These are phyloP conservation scores for Petrophora chlorosata DNA, from an alignment of 2,888 invertebrate genomes.

Conservation along the genomic window DNA sequence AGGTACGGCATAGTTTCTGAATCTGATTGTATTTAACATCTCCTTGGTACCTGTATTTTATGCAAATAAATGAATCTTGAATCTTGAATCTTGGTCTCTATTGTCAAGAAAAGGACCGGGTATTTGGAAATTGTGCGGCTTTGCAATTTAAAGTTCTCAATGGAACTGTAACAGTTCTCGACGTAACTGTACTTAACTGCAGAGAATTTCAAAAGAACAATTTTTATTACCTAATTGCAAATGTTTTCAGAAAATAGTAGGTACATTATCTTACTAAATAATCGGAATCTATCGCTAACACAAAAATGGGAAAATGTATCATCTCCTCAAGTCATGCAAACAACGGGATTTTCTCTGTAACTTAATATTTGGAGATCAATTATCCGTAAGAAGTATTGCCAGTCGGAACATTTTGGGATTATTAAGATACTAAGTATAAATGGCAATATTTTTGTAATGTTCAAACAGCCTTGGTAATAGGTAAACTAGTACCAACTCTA, in stretches of 20 bases:
- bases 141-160: no score
- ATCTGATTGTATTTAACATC: no score
- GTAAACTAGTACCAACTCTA: no score
- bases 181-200: no score
- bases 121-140: no score
- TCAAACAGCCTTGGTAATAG: background rate
- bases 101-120: no score
- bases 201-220: background rate
- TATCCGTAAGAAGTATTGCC: conserved; percentile 65
- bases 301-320: conserved; percentile 47
- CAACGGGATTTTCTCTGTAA: conserved; percentile 59
- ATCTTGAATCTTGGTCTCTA: no score
- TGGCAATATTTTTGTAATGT: conserved; percentile 14
- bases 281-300: conserved; percentile 44
- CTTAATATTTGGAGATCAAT: conserved; percentile 79
- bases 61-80: no score
- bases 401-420: conserved; percentile 64
- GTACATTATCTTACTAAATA: conserved; percentile 41
- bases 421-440: conserved; percentile 45
- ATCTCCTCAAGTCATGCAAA: conserved; percentile 51
- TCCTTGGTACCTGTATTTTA: no score
- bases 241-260: conserved; percentile 9
- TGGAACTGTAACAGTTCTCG: no score
- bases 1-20: no score
- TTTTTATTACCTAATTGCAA: background rate